Evolutionary conservation across 2,797 vertebrate genomes (phyloP).

Genomic region (Eutrigla gurnardus): DNA sequence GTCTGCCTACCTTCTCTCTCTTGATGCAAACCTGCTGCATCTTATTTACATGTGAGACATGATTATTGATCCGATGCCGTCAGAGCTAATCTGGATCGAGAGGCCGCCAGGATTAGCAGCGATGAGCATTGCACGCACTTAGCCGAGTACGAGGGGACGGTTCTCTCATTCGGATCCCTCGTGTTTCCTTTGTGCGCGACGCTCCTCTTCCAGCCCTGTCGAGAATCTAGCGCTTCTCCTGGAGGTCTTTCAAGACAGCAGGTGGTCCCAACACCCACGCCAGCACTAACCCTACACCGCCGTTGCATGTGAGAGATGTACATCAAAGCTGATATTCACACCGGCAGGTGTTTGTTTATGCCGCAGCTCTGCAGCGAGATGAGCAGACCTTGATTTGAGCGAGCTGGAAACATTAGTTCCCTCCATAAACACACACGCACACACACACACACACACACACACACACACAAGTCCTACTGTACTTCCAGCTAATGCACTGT

Average conservation of each 20-base stretch:
- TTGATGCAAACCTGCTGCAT: conserved; percentile 29
- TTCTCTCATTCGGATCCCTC: conserved; percentile 47
- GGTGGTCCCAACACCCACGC: conserved; percentile 72
- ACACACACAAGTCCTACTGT: conserved; percentile 39
- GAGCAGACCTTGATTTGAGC: conserved; percentile 71
- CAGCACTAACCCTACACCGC: conserved; percentile 47
- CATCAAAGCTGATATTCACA: conserved; percentile 64
- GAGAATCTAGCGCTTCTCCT: conserved; percentile 52
- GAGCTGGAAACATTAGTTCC: conserved; percentile 46
- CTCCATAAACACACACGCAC: conserved; percentile 45
- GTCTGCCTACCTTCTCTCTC: not conserved
- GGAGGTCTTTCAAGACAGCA: conserved; percentile 73
- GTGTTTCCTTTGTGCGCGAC: conserved; percentile 46
- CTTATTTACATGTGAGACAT: conserved; percentile 21
- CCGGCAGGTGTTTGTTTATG: conserved; percentile 70
- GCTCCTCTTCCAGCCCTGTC: conserved; percentile 43
- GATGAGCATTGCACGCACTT: conserved; percentile 40
- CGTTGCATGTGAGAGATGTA: conserved; percentile 42
- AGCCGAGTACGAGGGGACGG: conserved; percentile 14
- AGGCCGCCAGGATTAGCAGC: conserved; percentile 27
- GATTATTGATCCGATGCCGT: conserved; percentile 22
- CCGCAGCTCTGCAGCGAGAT: conserved; percentile 37
- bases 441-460: conserved; percentile 11
- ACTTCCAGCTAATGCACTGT: conserved; percentile 50
- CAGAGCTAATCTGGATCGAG: conserved; percentile 24